Evolutionary conservation across 2,888 invertebrate genomes (phyloP), one percentile per base, ranked within the genome.

Genomic region (Hypsopygia costalis): DNA sequence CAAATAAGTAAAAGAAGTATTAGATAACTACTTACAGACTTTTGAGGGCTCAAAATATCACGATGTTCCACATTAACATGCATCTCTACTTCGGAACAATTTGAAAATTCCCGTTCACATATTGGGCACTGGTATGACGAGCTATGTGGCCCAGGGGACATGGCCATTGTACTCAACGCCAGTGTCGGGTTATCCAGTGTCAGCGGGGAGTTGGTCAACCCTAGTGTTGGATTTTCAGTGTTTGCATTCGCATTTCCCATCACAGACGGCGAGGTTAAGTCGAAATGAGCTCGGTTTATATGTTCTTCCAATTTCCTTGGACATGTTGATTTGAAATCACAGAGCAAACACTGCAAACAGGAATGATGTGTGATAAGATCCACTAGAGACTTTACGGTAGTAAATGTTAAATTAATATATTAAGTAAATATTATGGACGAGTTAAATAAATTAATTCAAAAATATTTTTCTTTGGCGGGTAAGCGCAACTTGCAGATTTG

Each of bases 1-100:
- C n/a, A n/a, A n/a, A n/a, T n/a, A n/a, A n/a, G n/a, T n/a, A n/a
- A n/a, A n/a, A n/a, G n/a, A n/a, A n/a, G n/a, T n/a, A n/a, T n/a
- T n/a, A n/a, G n/a, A n/a, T n/a, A n/a, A n/a, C n/a, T 30, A 31
- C 78, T 75, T 45, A 86, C 88, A 34, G 73, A 56, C 64, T 85
- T 83, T 54, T 86, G 87, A 0, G 93, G 95, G 72, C 94, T 95
- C 41, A 95, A 82, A 54, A 95, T 93, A 81, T 95, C 95, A 62
- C 92, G 91, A 70, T 96, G 96, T 61, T 95, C 95, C 42, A 94
- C 93, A 80, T 96, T 96, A 0, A 96, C 95, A 68, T 97, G 97
- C 36, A 95, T 79, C 75, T 96, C 95, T 36, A 96, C 91, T 69
- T 95, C 95, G 1, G 93, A 91, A n/a, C 93, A 92, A 55, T 92